phyloP scores from a whole-genome alignment of 2,888 invertebrate species.

The Agrotis exclamationis region DNA sequence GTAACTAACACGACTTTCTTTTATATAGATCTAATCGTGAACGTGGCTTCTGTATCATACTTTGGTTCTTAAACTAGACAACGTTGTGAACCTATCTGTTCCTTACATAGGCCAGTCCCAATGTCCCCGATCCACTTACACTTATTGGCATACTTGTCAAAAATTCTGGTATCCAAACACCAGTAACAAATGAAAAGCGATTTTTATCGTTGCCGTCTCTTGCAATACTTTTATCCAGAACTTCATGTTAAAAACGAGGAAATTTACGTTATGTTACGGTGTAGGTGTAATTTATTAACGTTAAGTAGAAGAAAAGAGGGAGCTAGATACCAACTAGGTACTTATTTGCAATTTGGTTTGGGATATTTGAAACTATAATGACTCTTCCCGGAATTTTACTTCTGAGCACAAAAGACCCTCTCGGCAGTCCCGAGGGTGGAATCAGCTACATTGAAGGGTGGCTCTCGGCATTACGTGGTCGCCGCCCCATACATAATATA shows the following conservation, averaged over 20 bases:
- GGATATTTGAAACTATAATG: conserved; percentile 52
- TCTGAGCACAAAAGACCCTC: conserved; percentile 66
- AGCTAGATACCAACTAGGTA: conserved; percentile 1
- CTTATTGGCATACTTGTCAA: conserved; percentile 34
- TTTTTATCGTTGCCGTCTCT: conserved; percentile 15
- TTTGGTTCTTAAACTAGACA: background rate
- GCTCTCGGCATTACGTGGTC: conserved; percentile 74
- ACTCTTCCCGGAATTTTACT: conserved; percentile 68
- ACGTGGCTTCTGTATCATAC: background rate
- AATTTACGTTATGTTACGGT: conserved; percentile 10
- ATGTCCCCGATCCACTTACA: conserved; percentile 41
- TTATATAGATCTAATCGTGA: no score
- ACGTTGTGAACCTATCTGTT: background rate
- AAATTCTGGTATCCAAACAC: conserved; percentile 17
- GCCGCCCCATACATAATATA: conserved; percentile 75
- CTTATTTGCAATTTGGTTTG: conserved; percentile 24
- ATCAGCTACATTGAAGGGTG: conserved; percentile 78
- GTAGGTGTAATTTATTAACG: conserved; percentile 27
- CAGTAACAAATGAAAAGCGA: conserved; percentile 23
- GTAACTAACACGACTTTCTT: no score
- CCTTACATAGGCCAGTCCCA: background rate
- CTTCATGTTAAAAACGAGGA: conserved; percentile 10
- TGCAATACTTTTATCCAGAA: conserved; percentile 17
- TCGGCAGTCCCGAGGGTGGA: conserved; percentile 75
- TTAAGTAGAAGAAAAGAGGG: conserved; percentile 6